Base-by-base conservation (phyloP, 2,113 vertebrate genomes). In the Chlorodrepanis virens region DNA sequence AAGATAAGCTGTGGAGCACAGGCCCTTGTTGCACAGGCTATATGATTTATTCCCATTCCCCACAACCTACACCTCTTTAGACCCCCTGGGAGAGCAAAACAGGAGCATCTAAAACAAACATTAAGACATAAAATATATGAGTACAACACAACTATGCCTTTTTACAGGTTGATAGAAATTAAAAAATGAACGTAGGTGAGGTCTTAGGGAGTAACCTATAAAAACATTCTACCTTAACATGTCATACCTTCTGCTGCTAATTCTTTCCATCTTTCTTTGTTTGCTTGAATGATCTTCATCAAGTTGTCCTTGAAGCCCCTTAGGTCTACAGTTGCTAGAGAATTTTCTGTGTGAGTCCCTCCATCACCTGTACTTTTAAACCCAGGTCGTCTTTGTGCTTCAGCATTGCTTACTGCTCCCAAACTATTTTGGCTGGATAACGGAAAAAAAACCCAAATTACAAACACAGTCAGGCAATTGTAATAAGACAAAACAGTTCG, bases 221-320 rank as follows among this genome's bases (percentile, higher is more conserved):
- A 88, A 89, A 74, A 67, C 5, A 65, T 76, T 93, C 49, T 44
- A 80, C 10, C 24, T 78, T 70, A 63, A 16, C 10, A 33, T 60
- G 60, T 60, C 96, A 50, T 98, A 99, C 99, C 99, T 96, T 99
- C 98, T 59, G 98, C 97, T 72, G 99, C 99, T 87, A 99, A 95
- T 96, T 99, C 99, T 95, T 99, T 99, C 99, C 99, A 99, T 85
- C 98, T 97, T 88, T 99, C 99, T 94, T 99, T 99, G 98, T 99
- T 99, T 96, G 98, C 97, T 96, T 98, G 96, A 84, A 99, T 99
- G 95, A 99, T 98, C 39, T 98, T 98, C 61, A 98, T 98, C 78
- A 99, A 98, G 93, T 98, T 98, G 86, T 96, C 97, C 79, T 98
- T 99, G 97, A 99, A 98, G 53, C 97, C 98, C 18, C 98, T 98